These are phyloP conservation scores for Labeo calbasu DNA, from an alignment of 2,797 vertebrate species.

Conservation along the genomic window DNA sequence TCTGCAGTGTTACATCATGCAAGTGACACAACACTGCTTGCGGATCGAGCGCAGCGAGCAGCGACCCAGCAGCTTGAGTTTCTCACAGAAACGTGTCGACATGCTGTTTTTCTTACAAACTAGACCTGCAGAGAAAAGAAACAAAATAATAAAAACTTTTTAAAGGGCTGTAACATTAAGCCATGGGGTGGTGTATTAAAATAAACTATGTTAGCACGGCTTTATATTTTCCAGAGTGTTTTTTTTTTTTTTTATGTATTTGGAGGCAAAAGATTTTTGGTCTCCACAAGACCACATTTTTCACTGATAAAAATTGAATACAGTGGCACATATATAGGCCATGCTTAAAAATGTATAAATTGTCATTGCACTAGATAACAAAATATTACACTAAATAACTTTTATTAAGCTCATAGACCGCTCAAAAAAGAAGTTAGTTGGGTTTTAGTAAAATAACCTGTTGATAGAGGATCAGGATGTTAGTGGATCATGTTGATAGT, in stretches of 20 bases:
- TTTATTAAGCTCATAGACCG: not conserved
- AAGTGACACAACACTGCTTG: slow-evolving; percentile 81
- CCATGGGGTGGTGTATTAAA: not conserved
- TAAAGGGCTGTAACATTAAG: not conserved
- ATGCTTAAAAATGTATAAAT: not conserved
- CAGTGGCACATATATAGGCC: too few species aligned
- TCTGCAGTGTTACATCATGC: slow-evolving; percentile 59
- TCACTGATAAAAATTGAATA: not conserved
- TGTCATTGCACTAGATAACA: not conserved
- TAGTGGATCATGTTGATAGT: not conserved
- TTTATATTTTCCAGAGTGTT: too few species aligned
- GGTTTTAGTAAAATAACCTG: not conserved
- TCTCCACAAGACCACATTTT: not conserved
- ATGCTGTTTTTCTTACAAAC: slow-evolving; percentile 79
- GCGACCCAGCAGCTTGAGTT: slow-evolving; percentile 78
- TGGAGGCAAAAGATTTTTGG: not conserved
- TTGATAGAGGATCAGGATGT: not conserved
- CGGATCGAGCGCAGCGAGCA: slow-evolving; percentile 78
- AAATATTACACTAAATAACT: not conserved
- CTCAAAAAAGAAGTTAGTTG: not conserved
- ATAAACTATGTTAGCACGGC: not conserved
- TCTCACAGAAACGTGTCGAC: slow-evolving; percentile 80
- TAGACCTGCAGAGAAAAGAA: slow-evolving; percentile 53
- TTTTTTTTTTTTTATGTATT: not conserved
- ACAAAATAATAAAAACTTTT: slow-evolving; percentile 13